Evolutionary conservation across 2,888 invertebrate species (phyloP).

Genomic region (Cordilura impudica): DNA sequence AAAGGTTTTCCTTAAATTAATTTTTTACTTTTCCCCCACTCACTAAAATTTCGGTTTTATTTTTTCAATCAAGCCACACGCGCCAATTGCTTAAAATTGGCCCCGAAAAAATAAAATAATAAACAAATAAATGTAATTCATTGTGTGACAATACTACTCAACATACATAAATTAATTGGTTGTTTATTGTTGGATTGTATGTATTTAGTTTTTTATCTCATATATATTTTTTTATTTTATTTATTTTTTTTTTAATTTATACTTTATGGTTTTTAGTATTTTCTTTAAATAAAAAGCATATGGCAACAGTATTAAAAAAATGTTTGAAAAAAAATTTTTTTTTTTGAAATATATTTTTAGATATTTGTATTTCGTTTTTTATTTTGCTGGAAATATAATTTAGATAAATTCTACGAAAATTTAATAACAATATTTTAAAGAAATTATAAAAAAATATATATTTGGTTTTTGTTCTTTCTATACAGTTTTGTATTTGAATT

Average conservation of each 20-base stretch:
- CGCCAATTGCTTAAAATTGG: conserved; percentile 43
- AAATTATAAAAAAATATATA: too few relatives aligned
- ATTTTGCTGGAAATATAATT: too few relatives aligned
- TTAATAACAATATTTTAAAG: too few relatives aligned
- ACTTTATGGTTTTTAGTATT: neutral
- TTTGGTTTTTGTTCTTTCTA: too few relatives aligned
- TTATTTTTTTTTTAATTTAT: neutral
- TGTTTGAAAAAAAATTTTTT: too few relatives aligned
- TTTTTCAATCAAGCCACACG: conserved; percentile 36
- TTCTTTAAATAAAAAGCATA: neutral
- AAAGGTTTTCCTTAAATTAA: neutral
- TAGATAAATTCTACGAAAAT: too few relatives aligned
- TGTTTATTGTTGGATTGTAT: neutral
- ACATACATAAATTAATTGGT: conserved; percentile 51
- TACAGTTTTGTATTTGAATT: too few relatives aligned
- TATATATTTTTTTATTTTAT: too few relatives aligned
- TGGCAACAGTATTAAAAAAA: neutral
- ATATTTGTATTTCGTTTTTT: too few relatives aligned
- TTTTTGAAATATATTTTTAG: too few relatives aligned
- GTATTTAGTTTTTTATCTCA: neutral
- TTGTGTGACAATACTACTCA: conserved; percentile 40
- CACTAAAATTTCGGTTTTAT: neutral
- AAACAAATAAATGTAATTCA: conserved; percentile 23
- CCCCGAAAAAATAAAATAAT: neutral
- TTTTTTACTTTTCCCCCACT: neutral